These are phyloP conservation scores for Malurus alboscapulatus DNA, from an alignment of 2,113 vertebrate species.

Conservation along the genomic window DNA sequence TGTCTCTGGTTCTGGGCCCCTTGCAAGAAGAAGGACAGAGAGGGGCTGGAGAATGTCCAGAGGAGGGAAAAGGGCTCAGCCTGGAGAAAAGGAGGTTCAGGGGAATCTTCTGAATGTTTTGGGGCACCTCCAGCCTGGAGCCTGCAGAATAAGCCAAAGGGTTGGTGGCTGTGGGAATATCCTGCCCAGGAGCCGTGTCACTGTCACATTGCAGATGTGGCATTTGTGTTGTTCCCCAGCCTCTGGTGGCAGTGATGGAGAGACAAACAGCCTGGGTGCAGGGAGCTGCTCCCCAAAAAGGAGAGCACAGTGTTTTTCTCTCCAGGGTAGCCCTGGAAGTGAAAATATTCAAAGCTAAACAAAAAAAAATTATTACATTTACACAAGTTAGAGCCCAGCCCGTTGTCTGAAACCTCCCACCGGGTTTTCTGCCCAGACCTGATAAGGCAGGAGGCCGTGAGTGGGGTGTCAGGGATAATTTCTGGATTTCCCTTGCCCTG, in stretches of 20 bases:
- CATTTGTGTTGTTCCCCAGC: neutral
- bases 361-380: neutral
- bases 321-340: neutral
- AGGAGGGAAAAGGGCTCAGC: neutral
- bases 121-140: neutral
- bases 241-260: accelerated
- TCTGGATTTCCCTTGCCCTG: neutral
- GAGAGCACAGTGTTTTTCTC: neutral
- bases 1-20: neutral
- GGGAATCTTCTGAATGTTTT: no score
- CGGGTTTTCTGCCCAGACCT: neutral
- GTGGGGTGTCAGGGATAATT: neutral
- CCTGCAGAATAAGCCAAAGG: neutral
- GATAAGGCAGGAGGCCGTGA: neutral
- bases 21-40: accelerated
- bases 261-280: neutral
- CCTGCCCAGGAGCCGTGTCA: neutral
- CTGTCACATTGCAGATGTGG: neutral
- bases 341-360: neutral
- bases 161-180: accelerated
- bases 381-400: neutral
- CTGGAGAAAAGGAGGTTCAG: no score
- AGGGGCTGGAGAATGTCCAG: neutral
- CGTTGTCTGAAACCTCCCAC: neutral
- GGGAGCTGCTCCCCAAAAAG: neutral